Percentiles rank a stretch among this genome's conserved stretches.
Conservation (phyloP, 1,140 invertebrate genomes). For the Delia radicum region DNA sequence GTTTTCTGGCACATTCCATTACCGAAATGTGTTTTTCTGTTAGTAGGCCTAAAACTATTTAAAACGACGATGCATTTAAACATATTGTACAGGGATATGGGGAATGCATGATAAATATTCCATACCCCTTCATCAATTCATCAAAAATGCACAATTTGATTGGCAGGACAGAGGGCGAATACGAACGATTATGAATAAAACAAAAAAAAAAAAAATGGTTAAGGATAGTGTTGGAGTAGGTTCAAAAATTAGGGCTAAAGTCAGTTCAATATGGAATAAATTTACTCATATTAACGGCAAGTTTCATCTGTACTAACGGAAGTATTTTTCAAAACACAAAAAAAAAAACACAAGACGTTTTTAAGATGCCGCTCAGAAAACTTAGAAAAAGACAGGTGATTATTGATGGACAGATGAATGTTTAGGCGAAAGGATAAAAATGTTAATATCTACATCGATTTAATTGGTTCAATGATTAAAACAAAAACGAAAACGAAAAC, state of each 20-base stretch:
- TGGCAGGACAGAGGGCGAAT: slow-evolving; percentile 10
- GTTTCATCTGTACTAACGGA: neutral
- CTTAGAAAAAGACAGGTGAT: slow-evolving; percentile 53
- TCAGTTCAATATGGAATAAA: slow-evolving; percentile 50
- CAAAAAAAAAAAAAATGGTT: too few species aligned
- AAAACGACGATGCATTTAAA: too few species aligned
- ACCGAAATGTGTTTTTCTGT: neutral
- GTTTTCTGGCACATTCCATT: slow-evolving; percentile 2
- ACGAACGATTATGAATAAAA: too few species aligned
- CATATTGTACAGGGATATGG: too few species aligned
- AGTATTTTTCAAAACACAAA: too few species aligned
- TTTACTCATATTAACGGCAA: slow-evolving; percentile 15
- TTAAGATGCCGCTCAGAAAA: slow-evolving; percentile 32
- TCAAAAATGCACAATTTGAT: slow-evolving; percentile 38
- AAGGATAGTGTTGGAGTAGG: slow-evolving; percentile 43
- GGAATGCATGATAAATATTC: neutral
- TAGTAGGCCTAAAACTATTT: neutral
- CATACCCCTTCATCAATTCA: slow-evolving; percentile 51
- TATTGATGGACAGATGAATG: slow-evolving; percentile 31
- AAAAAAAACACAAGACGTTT: neutral
- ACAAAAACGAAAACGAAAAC: neutral
- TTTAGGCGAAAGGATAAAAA: neutral
- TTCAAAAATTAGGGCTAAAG: slow-evolving; percentile 50
- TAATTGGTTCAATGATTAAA: neutral
- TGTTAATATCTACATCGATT: neutral